A percentile compares a stretch with the other conserved stretches of the same genome.
Conservation (phyloP, 2,888 invertebrate genomes). For the Argynnis bischoffii region DNA sequence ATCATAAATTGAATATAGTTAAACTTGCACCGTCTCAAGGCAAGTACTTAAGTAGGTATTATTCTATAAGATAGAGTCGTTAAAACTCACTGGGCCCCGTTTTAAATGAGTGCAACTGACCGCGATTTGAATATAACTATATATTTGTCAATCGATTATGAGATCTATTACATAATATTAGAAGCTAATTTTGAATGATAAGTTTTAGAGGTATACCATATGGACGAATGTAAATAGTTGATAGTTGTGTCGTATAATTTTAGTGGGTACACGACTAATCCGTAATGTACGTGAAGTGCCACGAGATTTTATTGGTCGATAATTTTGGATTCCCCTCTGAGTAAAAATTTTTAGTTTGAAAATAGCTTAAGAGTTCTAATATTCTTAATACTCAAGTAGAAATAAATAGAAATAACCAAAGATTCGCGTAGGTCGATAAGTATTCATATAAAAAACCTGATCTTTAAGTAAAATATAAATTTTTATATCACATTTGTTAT, state of each 20-base stretch:
- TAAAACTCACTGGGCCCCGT: constrained; percentile 54
- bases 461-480: no score
- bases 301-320: constrained; percentile 49
- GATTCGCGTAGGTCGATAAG: no score
- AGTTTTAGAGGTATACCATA: constrained; percentile 10
- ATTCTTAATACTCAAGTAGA: background rate
- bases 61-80: constrained; percentile 72
- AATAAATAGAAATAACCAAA: background rate
- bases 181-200: constrained; percentile 1
- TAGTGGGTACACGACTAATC: constrained; percentile 64
- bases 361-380: constrained; percentile 17
- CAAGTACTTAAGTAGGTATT: constrained; percentile 69
- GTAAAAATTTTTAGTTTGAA: constrained; percentile 29
- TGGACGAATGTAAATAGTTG: constrained; percentile 43
- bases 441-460: no score
- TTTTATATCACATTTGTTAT: no score
- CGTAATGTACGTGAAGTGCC: constrained; percentile 52
- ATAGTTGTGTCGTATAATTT: constrained; percentile 67
- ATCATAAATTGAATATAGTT: constrained; percentile 81
- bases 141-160: constrained; percentile 4
- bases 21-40: constrained; percentile 59
- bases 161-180: constrained; percentile 9
- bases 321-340: constrained; percentile 47
- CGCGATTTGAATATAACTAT: constrained; percentile 19
- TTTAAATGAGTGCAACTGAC: constrained; percentile 40